Conservation (phyloP, 1,140 invertebrate genomes). For the Drosophila repleta region DNA sequence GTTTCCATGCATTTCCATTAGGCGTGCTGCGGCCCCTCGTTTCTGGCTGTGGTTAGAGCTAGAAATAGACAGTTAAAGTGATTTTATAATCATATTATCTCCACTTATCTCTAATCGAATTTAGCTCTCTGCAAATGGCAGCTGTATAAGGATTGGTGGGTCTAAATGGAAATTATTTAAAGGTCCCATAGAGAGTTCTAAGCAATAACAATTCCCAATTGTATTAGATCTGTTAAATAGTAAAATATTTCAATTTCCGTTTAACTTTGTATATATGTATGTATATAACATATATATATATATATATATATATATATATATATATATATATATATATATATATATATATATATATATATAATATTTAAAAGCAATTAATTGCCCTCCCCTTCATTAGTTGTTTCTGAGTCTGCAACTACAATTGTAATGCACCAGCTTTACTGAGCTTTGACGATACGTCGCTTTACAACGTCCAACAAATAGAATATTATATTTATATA, state of each 20-base stretch:
- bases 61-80: constrained; percentile 36
- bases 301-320: background rate
- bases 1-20: constrained; percentile 63
- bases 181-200: no score
- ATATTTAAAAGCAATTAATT: background rate
- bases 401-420: no score
- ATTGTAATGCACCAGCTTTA: background rate
- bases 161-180: no score
- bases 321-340: background rate
- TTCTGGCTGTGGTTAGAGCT: constrained; percentile 19
- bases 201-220: no score
- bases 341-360: no score
- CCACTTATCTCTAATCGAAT: background rate
- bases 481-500: no score
- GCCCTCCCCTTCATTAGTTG: background rate
- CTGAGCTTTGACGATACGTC: background rate
- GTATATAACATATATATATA: no score
- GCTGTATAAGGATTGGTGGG: background rate
- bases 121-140: background rate
- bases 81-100: constrained; percentile 13
- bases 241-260: no score
- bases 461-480: no score
- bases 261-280: no score
- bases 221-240: no score
- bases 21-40: constrained; percentile 20